These are phyloP conservation scores for Sogatella furcifera DNA, from an alignment of 1,140 invertebrate genomes.

Conservation along the genomic window DNA sequence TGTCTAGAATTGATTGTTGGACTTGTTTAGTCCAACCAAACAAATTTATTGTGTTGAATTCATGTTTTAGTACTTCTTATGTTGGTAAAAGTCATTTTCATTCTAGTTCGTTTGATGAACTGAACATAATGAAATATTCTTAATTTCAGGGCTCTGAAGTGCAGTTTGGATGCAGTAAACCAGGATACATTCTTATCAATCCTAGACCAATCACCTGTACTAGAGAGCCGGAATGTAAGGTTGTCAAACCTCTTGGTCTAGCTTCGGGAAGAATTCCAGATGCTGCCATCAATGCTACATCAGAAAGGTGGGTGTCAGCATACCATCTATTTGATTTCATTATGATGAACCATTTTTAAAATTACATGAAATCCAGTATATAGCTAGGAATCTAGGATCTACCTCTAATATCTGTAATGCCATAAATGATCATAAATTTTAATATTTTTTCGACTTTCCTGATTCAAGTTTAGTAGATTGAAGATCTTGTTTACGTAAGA, in stretches of 20 bases:
- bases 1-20: too few relatives aligned
- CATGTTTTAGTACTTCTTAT: too few relatives aligned
- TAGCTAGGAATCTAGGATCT: too few relatives aligned
- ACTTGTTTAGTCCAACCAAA: too few relatives aligned
- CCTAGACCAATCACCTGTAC: constrained; percentile 82
- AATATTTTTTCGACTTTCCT: too few relatives aligned
- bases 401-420: too few relatives aligned
- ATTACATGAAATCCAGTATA: too few relatives aligned
- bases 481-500: too few relatives aligned
- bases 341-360: neutral
- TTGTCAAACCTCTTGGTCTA: constrained; percentile 83
- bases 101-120: neutral
- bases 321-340: neutral
- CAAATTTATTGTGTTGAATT: too few relatives aligned
- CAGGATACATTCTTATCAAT: constrained; percentile 88
- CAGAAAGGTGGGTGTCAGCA: constrained; percentile 44
- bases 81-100: too few relatives aligned
- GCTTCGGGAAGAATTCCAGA: constrained; percentile 87
- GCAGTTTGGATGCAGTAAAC: constrained; percentile 75
- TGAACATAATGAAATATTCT: neutral
- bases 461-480: too few relatives aligned
- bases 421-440: too few relatives aligned
- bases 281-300: constrained; percentile 91
- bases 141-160: constrained; percentile 65
- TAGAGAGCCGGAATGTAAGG: constrained; percentile 84